Conservation (phyloP, 2,113 vertebrate genomes). For the Condylura cristata region DNA sequence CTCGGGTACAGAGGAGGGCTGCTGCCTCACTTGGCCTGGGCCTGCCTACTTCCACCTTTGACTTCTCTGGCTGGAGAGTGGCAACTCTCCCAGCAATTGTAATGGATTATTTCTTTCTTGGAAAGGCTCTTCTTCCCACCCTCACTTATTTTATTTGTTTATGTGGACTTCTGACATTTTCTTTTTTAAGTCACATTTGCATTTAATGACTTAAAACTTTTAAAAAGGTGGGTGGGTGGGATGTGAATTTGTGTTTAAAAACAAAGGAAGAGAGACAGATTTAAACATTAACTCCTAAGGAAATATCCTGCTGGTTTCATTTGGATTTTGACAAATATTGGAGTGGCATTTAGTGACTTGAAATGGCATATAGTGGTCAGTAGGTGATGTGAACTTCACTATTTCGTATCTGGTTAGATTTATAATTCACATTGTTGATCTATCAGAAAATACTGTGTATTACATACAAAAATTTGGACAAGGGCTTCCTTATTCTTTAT, state of each 20-base stretch:
- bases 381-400: neutral
- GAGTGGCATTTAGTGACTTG: neutral
- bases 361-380: conserved; percentile 5
- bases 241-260: conserved; percentile 26
- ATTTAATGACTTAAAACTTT: neutral
- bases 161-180: neutral
- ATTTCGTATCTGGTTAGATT: conserved; percentile 25
- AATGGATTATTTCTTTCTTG: neutral
- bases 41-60: too few species aligned
- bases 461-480: neutral
- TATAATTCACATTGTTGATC: neutral
- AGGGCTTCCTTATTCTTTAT: neutral
- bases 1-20: neutral
- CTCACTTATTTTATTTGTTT: neutral
- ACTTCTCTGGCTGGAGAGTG: neutral
- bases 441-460: neutral
- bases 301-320: neutral
- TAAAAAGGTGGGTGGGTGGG: too few species aligned
- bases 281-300: conserved; percentile 22
- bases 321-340: conserved; percentile 54
- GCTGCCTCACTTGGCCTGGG: neutral
- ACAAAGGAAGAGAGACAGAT: neutral
- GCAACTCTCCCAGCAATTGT: neutral
- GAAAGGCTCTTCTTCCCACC: neutral
- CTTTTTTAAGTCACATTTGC: conserved; percentile 17